Evolutionary conservation across 2,797 vertebrate species (phyloP), one percentile per base, ranked within the genome.

Genomic region (Chloroceryle inda): DNA sequence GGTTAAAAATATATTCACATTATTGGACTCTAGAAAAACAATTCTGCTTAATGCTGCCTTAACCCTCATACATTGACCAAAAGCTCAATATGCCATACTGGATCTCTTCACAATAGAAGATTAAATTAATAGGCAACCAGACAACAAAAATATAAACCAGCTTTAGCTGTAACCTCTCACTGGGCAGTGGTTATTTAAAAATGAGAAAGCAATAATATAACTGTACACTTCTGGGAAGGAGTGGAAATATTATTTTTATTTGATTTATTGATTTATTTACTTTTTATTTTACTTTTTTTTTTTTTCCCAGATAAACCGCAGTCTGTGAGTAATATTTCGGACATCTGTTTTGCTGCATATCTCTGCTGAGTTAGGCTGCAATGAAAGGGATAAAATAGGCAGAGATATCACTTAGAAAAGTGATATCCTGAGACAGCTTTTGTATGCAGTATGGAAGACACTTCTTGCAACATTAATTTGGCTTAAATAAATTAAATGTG

Each of bases 181-280:
- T 31, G 8, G 6, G 2, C 5, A 64, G 5, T 9, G 6, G 4
- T 35, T 67, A 59, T 31, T 69, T 63, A 37, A 85, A 89, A 66
- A 58, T 59, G 16, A 29, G 13, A 61, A 6, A 71, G 8, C 1
- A 52, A 19, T 73, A 35, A 35, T 21, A 52, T 9, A 71, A 58
- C 55, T 14, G 3, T 29, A 42, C 55, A 23, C 7, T 45, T 66
- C n/a, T 66, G 18, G 16, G 19, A 78, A 52, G 24, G 7, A 74
- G 6, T 19, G 61, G 17, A 72, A 64, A 40, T 71, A 19, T 23
- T 62, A 33, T 27, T 64, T 85, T 75, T 42, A 40, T 13, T 27
- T 1, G 1, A 0, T 37, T 67, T 67, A 1, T 42, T 59, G 1
- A 3, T 21, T 40, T 77, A 3, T 6, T 55, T 40, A 9, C 1